phyloP scores from a whole-genome alignment of 2,113 vertebrate genomes.

The Amblyornis subalaris region DNA sequence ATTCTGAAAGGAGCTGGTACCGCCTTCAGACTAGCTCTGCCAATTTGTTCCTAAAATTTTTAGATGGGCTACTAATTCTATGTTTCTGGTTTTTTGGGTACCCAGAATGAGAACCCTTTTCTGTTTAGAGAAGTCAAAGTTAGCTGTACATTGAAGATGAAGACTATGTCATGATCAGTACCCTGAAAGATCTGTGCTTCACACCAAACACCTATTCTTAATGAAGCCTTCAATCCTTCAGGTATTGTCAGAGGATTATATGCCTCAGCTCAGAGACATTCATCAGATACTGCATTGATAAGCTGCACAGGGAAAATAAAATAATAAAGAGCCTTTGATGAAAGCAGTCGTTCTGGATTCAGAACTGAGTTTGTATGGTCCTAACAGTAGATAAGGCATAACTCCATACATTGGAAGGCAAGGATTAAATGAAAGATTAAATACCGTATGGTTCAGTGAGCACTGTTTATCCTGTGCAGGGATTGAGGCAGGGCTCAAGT shows the following conservation, averaged over 20 bases:
- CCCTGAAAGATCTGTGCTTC: neutral
- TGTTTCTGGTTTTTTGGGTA: neutral
- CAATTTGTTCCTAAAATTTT: neutral
- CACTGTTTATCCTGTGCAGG: neutral
- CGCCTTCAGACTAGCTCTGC: neutral
- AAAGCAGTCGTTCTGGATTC: neutral
- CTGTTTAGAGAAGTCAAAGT: neutral
- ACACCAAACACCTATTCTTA: neutral
- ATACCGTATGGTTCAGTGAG: neutral
- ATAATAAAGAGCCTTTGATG: neutral
- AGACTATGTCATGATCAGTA: neutral
- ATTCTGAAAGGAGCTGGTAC: neutral
- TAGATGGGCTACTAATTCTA: neutral
- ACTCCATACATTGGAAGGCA: neutral
- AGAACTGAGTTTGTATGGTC: neutral
- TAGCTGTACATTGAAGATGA: neutral
- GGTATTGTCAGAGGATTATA: neutral
- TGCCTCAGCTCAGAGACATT: neutral
- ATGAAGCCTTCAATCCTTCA: neutral
- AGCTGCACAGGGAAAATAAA: neutral
- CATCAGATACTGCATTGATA: neutral
- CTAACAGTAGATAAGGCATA: neutral
- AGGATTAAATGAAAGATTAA: conserved; percentile 12
- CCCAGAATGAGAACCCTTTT: neutral
- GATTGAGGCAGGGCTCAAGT: neutral